phyloP scores from a whole-genome alignment of 92 coral and sea anemone genomes.

The Porites cylindrica region DNA sequence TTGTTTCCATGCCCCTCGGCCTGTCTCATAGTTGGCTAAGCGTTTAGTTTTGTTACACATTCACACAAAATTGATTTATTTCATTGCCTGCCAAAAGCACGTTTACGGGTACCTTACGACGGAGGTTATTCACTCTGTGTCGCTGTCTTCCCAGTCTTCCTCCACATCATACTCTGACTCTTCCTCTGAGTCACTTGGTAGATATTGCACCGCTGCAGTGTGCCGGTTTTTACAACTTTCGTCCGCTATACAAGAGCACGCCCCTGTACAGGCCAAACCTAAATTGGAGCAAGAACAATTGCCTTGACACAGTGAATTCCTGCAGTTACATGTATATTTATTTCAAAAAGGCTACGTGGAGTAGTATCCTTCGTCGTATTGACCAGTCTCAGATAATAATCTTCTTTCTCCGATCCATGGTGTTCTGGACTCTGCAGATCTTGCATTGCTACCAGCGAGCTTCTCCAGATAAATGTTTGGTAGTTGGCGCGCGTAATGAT shows the following conservation, averaged over 20 bases:
- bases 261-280: slow-evolving; percentile 44
- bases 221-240: slow-evolving; percentile 13
- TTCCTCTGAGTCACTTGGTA: neutral
- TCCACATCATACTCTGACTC: neutral
- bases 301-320: slow-evolving; percentile 31
- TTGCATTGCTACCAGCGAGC: no score
- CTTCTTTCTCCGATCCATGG: no score
- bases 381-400: no score
- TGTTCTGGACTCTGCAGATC: no score
- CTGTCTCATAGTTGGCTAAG: neutral
- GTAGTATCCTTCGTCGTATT: no score
- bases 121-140: slow-evolving; percentile 4
- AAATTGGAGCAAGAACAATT: slow-evolving; percentile 41
- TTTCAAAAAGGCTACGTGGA: no score
- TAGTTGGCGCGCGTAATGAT: no score
- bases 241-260: slow-evolving; percentile 49
- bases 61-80: neutral
- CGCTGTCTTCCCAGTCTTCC: neutral
- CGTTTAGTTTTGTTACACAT: neutral
- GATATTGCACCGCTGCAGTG: slow-evolving; percentile 11
- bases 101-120: neutral
- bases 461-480: no score
- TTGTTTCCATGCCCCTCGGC: no score
- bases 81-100: neutral
- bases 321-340: slow-evolving; percentile 44